Percentiles rank a stretch among this genome's conserved stretches.
These are phyloP conservation scores for Crossocerus cetratus DNA, from an alignment of 2,888 invertebrate species.

Conservation along the genomic window DNA sequence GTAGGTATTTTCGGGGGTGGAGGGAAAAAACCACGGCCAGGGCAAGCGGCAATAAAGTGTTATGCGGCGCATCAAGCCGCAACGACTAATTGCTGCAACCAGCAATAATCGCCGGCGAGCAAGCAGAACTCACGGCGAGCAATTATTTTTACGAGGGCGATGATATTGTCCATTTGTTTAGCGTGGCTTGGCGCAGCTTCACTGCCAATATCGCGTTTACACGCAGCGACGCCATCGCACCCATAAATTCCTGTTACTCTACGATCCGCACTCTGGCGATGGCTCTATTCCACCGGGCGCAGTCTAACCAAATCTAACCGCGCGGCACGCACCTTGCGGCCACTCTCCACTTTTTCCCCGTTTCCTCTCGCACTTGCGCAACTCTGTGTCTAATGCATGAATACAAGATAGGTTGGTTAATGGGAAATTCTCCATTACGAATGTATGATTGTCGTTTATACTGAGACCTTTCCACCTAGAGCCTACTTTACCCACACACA, in stretches of 20 bases:
- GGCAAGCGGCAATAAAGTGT: conserved; percentile 57
- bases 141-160: conserved; percentile 61
- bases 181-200: conserved; percentile 37
- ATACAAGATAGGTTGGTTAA: too few relatives aligned
- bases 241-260: conserved; percentile 52
- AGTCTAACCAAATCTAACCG: background rate
- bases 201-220: conserved; percentile 55
- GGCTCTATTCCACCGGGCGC: conserved; percentile 43
- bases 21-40: conserved; percentile 52
- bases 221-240: conserved; percentile 45
- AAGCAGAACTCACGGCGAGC: conserved; percentile 40
- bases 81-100: conserved; percentile 57
- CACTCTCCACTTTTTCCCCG: too few relatives aligned
- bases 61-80: conserved; percentile 56
- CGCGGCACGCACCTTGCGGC: background rate
- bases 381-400: too few relatives aligned
- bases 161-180: conserved; percentile 63
- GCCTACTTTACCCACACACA: too few relatives aligned
- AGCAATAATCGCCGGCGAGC: conserved; percentile 55
- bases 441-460: too few relatives aligned
- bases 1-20: background rate
- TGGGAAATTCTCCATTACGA: too few relatives aligned
- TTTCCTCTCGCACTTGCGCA: conserved; percentile 15
- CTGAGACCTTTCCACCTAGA: too few relatives aligned
- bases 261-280: conserved; percentile 27